Base-by-base conservation (phyloP, 2,888 invertebrate species). In the Euplagia quadripunctaria region DNA sequence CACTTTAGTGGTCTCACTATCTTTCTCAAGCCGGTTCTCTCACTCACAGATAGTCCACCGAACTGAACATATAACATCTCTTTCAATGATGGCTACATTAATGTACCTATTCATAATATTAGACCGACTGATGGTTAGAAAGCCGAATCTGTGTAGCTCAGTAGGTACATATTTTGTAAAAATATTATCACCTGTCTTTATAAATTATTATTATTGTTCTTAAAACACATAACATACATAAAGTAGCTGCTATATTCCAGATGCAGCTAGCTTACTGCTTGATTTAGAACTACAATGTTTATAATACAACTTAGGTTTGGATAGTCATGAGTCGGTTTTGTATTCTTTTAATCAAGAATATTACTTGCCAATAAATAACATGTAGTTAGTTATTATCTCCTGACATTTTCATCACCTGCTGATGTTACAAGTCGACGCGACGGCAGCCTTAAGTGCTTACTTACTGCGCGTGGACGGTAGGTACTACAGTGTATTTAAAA, bases 371-470 rank as follows among this genome's bases (percentile, higher is more conserved):
- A 82, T 84, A 82, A 84, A 82, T 80, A 82, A 80, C 75, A 78
- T 70, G 73, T 69, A 74, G 82, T 82, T 74, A 72, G 78, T 82
- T 87, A 86, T 87, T 87, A 88, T 83, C 83, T 79, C 72, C 72
- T 88, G 89, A 87, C 88, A 88, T 89, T 89, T 86, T 82, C 87
- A 82, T 88, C 86, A 88, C 83, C 86, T 86, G 88, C 85, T 83
- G 84, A 83, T 71, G 82, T 52, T 73, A 71, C 74, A 78, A 75
- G 81, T 78, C 80, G 80, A 71, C 81, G 82, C 83, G 83, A 70
- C 82, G 83, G 81, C 80, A 73, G 79, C 70, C 42, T 71, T 69
- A 68, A 69, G 71, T 75, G 76, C 77, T 31, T 76, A 76, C 77
- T 73, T 72, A 66, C 64, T 51, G 58, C 31, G 46, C 70, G 75